phyloP scores from a whole-genome alignment of 2,888 invertebrate species.

The Norana najaformis region DNA sequence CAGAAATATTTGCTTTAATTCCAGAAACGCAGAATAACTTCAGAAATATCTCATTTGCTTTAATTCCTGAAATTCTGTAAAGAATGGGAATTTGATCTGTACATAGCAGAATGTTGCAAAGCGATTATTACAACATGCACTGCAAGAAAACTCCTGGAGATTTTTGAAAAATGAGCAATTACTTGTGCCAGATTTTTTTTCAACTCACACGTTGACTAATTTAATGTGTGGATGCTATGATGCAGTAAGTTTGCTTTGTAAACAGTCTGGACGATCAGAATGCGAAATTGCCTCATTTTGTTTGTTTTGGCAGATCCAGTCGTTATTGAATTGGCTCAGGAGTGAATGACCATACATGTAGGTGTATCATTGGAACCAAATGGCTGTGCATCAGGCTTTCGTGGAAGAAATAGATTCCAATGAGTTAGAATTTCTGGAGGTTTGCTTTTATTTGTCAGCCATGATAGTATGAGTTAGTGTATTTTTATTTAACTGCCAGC shows the following conservation, averaged over 20 bases:
- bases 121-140: not conserved
- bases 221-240: not conserved
- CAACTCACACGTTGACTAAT: not conserved
- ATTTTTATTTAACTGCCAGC: not conserved
- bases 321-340: not conserved
- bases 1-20: too few species aligned
- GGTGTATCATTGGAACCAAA: constrained; percentile 16
- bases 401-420: constrained; percentile 58
- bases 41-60: too few species aligned
- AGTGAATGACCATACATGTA: not conserved
- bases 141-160: not conserved
- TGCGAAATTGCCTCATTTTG: too few species aligned
- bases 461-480: not conserved
- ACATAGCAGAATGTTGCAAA: not conserved
- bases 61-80: not conserved
- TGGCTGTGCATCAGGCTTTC: constrained; percentile 46
- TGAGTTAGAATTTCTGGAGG: constrained; percentile 57
- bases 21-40: too few species aligned
- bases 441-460: constrained; percentile 34
- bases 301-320: not conserved
- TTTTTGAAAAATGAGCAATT: not conserved
- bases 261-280: not conserved
- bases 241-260: too few species aligned
- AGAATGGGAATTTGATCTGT: not conserved
- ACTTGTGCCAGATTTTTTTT: not conserved